Base-by-base conservation (phyloP, 2,888 invertebrate genomes). In the Idaea straminata region DNA sequence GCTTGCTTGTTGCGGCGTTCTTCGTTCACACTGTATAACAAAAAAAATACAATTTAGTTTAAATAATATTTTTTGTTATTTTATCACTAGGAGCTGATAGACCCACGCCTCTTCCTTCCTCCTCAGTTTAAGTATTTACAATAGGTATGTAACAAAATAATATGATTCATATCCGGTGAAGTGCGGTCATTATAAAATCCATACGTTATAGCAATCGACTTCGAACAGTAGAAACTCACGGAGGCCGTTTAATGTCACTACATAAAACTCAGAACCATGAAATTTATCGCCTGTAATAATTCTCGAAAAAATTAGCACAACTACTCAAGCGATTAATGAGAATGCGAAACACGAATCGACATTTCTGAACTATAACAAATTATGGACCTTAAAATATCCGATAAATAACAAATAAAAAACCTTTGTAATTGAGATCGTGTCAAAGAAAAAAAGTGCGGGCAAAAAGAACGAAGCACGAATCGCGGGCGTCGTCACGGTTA, bases 251-350 rank as follows among this genome's bases (percentile, higher is more conserved):
- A 82, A 86, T 83, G 81, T 85, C 84, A 83, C 83, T 71, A 80
- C 86, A 85, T 86, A 80, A 87, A 86, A 80, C 77, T 75, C 85
- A 83, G 80, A 77, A 78, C 84, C 89, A 85, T 89, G 86, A 89
- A 89, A 88, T 87, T 84, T 83, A 81, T 83, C 79, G 83, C 76
- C 82, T 80, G 84, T 87, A 86, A 87, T 87, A 86, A 84, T 85
- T 82, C 81, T 84, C 76, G 83, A 87, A 89, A 90, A 91, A 91
- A 89, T 88, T 87, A 88, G 89, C 88, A 82, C 89, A 88, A 83
- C 89, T 86, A 89, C 82, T 91, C 87, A 86, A 90, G 80, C 92
- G 90, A 77, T 85, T 91, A 91, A 92, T 91, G 85, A 87, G 88
- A 90, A 88, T 89, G 86, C 84, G 89, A 89, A 91, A 89, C 85